Evolutionary conservation across 2,797 vertebrate species (phyloP).

Genomic region (Xerus rutilus): DNA sequence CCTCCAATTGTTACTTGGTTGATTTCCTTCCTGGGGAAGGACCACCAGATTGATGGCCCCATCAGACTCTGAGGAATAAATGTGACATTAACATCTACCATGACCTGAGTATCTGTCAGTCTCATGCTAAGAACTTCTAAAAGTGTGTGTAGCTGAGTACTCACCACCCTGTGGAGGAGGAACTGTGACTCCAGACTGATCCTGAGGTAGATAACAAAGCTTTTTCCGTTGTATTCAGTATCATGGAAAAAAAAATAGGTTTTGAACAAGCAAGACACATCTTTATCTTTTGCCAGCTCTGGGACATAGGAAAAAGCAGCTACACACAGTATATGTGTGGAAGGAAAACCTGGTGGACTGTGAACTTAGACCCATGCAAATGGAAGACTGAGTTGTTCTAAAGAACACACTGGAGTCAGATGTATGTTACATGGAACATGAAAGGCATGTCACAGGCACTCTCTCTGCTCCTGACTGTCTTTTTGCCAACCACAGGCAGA

Average conservation of each 20-base stretch:
- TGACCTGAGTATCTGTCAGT: background rate
- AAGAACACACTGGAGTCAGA: background rate
- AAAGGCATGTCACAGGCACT: background rate
- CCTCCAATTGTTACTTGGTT: background rate
- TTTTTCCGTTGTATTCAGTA: background rate
- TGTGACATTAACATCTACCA: background rate
- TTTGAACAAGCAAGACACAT: background rate
- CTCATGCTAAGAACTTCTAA: background rate
- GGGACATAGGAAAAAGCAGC: background rate
- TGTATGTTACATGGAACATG: background rate
- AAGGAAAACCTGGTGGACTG: background rate
- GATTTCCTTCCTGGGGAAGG: background rate
- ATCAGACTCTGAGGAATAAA: background rate
- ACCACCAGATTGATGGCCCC: rapidly evolving
- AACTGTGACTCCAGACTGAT: background rate
- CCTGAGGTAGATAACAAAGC: background rate
- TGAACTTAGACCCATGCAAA: background rate
- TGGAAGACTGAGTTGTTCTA: background rate
- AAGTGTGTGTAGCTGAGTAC: background rate
- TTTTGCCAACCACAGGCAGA: background rate
- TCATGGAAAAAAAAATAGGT: background rate
- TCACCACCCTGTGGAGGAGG: background rate
- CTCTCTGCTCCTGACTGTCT: background rate
- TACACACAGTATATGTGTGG: background rate
- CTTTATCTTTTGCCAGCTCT: background rate